Evolutionary conservation across 1,140 invertebrate genomes (phyloP), one percentile per base, ranked within the genome.

Genomic region (Sminthurinus signatus): DNA sequence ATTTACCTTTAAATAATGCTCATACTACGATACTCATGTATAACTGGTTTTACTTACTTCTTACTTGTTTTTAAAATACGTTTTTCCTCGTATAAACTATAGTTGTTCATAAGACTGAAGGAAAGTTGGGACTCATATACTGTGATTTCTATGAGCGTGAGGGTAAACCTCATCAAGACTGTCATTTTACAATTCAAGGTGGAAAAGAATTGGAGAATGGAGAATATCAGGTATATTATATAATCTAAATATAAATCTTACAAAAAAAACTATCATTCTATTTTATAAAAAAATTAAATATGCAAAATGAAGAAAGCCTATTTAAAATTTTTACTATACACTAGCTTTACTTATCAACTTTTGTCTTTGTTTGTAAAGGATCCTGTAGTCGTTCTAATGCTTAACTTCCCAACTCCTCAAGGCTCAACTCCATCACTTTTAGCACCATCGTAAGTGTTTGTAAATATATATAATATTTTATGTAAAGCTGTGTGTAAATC

Each of bases 121-220:
- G 86, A 14, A 74, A 88, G 21, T 77, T 99, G 8, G 97, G 97
- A 0, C 84, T 93, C 73, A 96, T 99, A 73, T 99, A 98, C 76
- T 96, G 96, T 78, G 97, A 99, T 79, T 88, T 99, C 74, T 98
- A 91, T 76, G 88, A 92, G 75, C 81, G 97, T 57, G 73, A 80
- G 36, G 86, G 86, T 5, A 99, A 99, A 78, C 86, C 91, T 28
- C 87, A 92, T 78, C 94, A 98, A 81, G 97, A 99, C 75, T 98
- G 96, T 75, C 97, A 99, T 78, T 98, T 96, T 77, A 99, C 96
- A 0, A 96, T 99, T 65, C 86, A 87, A 74, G 96, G 96, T 19
- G 95, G 96, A 23, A 88, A 91, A 77, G 73, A 81, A 62, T 74
- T 90, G 51, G 72, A 82, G 0, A 86, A 95, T 78, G 90, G 89